Evolutionary conservation across 2,113 vertebrate species (phyloP).

Genomic region (Aleadryas rufinucha): DNA sequence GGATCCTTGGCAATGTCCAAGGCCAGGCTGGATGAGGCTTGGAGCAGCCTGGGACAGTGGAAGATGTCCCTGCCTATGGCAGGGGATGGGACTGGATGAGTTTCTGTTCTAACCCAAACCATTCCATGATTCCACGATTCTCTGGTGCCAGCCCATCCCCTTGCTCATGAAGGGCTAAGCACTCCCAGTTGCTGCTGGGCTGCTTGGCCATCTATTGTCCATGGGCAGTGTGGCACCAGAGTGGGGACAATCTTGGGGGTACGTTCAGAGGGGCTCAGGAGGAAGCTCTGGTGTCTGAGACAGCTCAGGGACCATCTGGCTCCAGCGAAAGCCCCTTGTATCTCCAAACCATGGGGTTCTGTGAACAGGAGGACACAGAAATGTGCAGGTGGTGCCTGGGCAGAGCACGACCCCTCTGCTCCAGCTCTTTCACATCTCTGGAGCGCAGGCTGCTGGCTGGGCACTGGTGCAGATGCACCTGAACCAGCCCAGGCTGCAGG

Average conservation of each 20-base stretch:
- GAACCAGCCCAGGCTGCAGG: neutral
- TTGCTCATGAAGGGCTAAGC: neutral
- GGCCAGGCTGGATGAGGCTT: neutral
- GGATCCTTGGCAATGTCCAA: neutral
- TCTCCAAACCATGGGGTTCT: neutral
- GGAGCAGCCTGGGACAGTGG: neutral
- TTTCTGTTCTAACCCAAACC: neutral
- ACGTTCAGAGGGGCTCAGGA: neutral
- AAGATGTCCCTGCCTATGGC: neutral
- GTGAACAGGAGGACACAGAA: neutral
- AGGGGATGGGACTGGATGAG: neutral
- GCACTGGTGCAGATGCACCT: neutral
- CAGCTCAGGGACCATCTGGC: neutral
- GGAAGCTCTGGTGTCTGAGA: neutral
- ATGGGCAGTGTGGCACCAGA: accelerated
- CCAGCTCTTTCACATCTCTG: accelerated
- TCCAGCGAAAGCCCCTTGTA: neutral
- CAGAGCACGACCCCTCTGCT: neutral
- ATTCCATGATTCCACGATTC: neutral
- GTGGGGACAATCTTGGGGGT: neutral
- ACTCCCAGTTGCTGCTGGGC: neutral
- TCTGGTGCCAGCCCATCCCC: neutral
- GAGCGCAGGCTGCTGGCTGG: neutral
- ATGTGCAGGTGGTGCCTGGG: neutral
- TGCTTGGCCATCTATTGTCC: neutral